Evolutionary conservation across 2,888 invertebrate species (phyloP).

Genomic region (Muschampia plurimacula): DNA sequence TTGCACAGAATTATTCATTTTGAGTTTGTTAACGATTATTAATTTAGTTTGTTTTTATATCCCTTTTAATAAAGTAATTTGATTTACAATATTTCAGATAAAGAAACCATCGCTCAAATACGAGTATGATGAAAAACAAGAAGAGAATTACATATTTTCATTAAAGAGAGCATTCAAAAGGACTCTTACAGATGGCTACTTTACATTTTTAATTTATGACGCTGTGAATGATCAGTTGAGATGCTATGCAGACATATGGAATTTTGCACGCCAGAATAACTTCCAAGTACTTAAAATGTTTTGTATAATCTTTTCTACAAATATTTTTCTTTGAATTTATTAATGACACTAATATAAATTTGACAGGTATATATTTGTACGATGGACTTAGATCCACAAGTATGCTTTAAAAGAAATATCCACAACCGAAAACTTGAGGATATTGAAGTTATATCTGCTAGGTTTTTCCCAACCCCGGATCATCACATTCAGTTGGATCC

Average conservation of each 20-base stretch:
- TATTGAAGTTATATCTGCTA: conserved; percentile 89
- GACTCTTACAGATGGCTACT: conserved; percentile 91
- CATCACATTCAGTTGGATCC: conserved; percentile 94
- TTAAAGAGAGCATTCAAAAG: conserved; percentile 96
- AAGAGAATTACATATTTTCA: conserved; percentile 92
- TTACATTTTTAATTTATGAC: conserved; percentile 97
- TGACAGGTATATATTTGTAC: conserved; percentile 95
- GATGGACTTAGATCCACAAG: conserved; percentile 91
- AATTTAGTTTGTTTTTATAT: no score
- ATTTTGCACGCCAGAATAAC: conserved; percentile 92
- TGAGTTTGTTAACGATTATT: not conserved
- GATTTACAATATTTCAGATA: conserved; percentile 64
- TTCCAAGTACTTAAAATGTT: conserved; percentile 88
- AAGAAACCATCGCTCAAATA: conserved; percentile 91
- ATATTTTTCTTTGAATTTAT: not conserved
- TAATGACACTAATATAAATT: not conserved
- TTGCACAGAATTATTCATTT: not conserved
- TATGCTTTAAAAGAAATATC: conserved; percentile 93
- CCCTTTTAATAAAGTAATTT: not conserved
- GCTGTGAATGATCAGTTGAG: conserved; percentile 93
- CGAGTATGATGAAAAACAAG: conserved; percentile 95
- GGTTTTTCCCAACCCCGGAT: conserved; percentile 92
- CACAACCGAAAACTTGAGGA: conserved; percentile 93
- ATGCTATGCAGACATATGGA: conserved; percentile 95
- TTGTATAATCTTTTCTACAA: not conserved